phyloP scores from a whole-genome alignment of 2,888 invertebrate species.

The Apotomis capreana region DNA sequence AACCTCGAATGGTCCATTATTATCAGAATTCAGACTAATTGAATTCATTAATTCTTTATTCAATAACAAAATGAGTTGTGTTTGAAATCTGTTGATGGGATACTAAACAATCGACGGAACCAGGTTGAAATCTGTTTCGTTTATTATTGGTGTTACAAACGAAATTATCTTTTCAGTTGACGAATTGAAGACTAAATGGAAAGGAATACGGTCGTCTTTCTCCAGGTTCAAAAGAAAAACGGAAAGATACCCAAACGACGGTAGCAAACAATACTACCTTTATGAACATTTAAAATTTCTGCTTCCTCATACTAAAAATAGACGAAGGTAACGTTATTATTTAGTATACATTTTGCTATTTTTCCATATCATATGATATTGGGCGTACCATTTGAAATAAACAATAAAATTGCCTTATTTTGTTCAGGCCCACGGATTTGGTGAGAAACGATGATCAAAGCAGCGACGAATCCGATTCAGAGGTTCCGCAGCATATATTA shows the following conservation, averaged over 20 bases:
- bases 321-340: constrained; percentile 37
- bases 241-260: constrained; percentile 34
- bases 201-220: constrained; percentile 58
- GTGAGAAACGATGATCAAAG: constrained; percentile 44
- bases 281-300: constrained; percentile 55
- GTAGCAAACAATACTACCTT: constrained; percentile 56
- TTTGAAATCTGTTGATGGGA: too few relatives aligned
- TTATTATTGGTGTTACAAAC: neutral
- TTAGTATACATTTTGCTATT: neutral
- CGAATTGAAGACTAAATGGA: constrained; percentile 59
- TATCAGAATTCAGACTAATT: too few relatives aligned
- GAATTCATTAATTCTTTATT: too few relatives aligned
- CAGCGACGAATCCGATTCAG: constrained; percentile 46
- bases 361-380: neutral
- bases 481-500: constrained; percentile 1
- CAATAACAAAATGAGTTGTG: too few relatives aligned
- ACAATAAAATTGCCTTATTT: neutral
- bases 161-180: constrained; percentile 51
- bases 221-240: constrained; percentile 54
- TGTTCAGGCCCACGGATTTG: constrained; percentile 17
- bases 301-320: constrained; percentile 53
- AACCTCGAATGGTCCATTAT: too few relatives aligned
- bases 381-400: neutral
- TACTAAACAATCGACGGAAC: too few relatives aligned
- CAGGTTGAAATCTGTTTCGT: too few relatives aligned